These are phyloP conservation scores for Drosophila auraria DNA, from an alignment of 1,140 invertebrate genomes.

Conservation along the genomic window DNA sequence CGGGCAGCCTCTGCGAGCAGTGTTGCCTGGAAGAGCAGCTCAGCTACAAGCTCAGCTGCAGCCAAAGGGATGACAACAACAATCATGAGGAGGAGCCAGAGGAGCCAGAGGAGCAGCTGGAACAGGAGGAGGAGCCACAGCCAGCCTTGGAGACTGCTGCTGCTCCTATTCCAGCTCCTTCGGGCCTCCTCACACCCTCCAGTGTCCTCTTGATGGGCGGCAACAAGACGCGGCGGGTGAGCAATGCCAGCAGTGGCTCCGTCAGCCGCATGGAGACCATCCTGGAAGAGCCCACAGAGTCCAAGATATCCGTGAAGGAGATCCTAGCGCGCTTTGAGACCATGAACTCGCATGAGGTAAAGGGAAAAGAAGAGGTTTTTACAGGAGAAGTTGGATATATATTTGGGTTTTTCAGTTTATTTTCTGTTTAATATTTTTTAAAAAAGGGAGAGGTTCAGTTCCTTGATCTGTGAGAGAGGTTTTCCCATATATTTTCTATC, in stretches of 20 bases:
- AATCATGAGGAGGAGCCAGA: slow-evolving; percentile 32
- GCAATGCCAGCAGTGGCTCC: slow-evolving; percentile 87
- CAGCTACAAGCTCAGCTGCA: slow-evolving; percentile 53
- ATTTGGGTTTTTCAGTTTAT: no score
- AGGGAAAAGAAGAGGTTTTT: not conserved
- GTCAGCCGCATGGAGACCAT: slow-evolving; percentile 91
- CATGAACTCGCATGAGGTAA: slow-evolving; percentile 85
- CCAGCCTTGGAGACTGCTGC: not conserved
- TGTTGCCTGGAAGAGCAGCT: slow-evolving; percentile 73
- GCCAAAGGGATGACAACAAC: slow-evolving; percentile 66
- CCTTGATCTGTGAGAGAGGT: no score
- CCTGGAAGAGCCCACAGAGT: slow-evolving; percentile 90
- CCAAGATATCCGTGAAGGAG: slow-evolving; percentile 92
- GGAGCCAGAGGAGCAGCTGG: not conserved
- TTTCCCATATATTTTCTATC: no score
- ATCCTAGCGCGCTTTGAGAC: slow-evolving; percentile 92
- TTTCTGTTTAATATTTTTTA: no score
- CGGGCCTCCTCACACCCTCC: not conserved
- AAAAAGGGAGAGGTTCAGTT: no score
- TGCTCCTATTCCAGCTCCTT: not conserved
- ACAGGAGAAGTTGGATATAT: no score
- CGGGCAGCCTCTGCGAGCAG: slow-evolving; percentile 59
- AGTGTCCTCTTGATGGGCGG: slow-evolving; percentile 21
- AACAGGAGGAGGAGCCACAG: not conserved
- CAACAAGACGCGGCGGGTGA: slow-evolving; percentile 76